A percentile compares a stretch with the other conserved stretches of the same genome.
These are phyloP conservation scores for Cettia cetti DNA, from an alignment of 2,113 vertebrate genomes.

Conservation along the genomic window DNA sequence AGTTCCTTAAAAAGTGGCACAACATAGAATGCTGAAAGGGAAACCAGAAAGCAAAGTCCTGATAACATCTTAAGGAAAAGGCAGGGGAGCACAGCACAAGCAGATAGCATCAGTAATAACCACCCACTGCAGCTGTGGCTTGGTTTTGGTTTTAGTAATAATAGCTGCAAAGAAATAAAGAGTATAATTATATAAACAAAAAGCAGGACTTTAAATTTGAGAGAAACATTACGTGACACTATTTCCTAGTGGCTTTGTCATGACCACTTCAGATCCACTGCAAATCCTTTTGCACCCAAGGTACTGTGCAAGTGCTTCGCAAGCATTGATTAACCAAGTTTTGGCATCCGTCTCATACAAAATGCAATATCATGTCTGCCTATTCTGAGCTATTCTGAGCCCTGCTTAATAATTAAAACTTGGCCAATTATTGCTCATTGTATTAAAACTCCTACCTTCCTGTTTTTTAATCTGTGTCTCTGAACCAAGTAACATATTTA, in stretches of 20 bases:
- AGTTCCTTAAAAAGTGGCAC: not conserved
- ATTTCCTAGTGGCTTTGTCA: not conserved
- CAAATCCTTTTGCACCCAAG: not conserved
- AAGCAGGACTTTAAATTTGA: not conserved
- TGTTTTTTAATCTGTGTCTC: not conserved
- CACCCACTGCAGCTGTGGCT: not conserved
- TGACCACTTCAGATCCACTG: not conserved
- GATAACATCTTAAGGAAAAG: not conserved
- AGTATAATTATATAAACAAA: not conserved
- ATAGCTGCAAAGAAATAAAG: not conserved
- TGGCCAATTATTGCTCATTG: not conserved
- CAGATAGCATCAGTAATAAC: slow-evolving; percentile 16
- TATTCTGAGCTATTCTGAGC: not conserved
- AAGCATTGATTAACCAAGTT: not conserved
- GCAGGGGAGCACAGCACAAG: not conserved
- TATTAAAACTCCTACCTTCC: not conserved
- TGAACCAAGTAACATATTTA: not conserved
- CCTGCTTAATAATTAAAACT: not conserved
- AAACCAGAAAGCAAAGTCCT: not conserved
- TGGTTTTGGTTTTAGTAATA: not conserved
- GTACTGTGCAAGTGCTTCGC: not conserved
- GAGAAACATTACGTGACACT: not conserved
- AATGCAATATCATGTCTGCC: not conserved
- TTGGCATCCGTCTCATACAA: not conserved
- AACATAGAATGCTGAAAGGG: not conserved